A percentile compares a stretch with the other conserved stretches of the same genome.
phyloP scores from a whole-genome alignment of 2,797 vertebrate species.

The Squalus acanthias region DNA sequence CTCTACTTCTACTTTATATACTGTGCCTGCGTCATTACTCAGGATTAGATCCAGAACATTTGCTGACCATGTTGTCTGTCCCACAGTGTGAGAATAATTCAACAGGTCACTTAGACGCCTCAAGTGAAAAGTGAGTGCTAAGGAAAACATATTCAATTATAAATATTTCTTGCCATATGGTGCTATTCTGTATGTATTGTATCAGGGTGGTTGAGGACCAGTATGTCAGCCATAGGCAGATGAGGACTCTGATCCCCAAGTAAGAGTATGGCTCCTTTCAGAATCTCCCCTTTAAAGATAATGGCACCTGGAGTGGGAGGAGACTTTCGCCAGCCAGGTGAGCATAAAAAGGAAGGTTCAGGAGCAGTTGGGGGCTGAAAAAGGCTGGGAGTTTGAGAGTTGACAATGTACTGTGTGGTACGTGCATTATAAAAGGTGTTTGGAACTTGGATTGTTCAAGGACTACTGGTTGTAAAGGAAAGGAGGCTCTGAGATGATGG shows the following conservation, averaged over 20 bases:
- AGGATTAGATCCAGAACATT: neutral
- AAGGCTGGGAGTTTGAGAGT: too few relatives aligned
- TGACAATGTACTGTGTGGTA: neutral
- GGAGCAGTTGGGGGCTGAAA: neutral
- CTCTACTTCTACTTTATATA: neutral
- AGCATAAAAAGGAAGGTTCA: neutral
- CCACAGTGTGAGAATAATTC: neutral
- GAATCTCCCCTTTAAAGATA: too few relatives aligned
- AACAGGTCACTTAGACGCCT: neutral
- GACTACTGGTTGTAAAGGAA: neutral
- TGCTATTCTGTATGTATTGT: neutral
- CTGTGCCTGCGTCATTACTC: neutral
- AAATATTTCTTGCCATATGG: neutral
- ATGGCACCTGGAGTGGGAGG: neutral
- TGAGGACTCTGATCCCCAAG: neutral
- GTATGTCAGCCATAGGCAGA: neutral
- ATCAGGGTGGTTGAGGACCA: neutral
- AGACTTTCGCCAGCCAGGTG: neutral
- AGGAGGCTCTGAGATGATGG: neutral
- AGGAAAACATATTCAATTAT: neutral
- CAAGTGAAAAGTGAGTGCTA: neutral
- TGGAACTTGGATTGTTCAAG: neutral
- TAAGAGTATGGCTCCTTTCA: neutral
- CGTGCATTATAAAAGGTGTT: neutral
- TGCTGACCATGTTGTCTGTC: neutral